Evolutionary conservation across 2,113 vertebrate species (phyloP), one percentile per base, ranked within the genome.

Genomic region (Elanus axillaris): DNA sequence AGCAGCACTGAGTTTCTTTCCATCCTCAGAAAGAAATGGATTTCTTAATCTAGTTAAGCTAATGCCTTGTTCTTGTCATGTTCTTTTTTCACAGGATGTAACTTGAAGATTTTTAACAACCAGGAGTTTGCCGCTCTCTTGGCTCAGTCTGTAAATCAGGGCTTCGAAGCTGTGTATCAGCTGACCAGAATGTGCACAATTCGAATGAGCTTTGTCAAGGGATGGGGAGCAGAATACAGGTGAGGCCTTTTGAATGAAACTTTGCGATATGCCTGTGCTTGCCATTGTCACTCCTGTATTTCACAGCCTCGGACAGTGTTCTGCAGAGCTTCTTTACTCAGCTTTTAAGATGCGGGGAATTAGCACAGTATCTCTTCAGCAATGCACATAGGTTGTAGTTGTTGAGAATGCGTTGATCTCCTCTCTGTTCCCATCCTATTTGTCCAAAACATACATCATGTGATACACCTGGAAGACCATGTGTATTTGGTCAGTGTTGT

Each of bases 101-200:
- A 99, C 98, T 96, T 99, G 97, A 99, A 99, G 98, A 99, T 99
- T 40, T 99, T 99, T 92, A 99, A 99, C 97, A 99, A 99, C 98
- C 99, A 99, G 98, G 99, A 99, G 95, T 99, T 99, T 2, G 99
- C 99, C 0, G 99, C 99, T 6, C 98, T 99, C 62, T 97, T 99
- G 97, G 99, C 99, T 2, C 99, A 99, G 98, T 99, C 99, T 0
- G 99, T 99, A 58, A 99, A 99, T 97, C 99, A 99, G 98, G 99
- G 99, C 71, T 99, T 99, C 3, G 99, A 99, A 96, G 99, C 99
- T 0, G 99, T 99, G 31, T 99, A 99, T 95, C 99, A 99, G 97
- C 98, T 99, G 94, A 99, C 99, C 5, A 98, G 99, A 52, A 99
- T 99, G 99, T 99, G 99, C 97, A 99, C 99, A 38, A 99, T 99